Base-by-base conservation (phyloP, 2,888 invertebrate species). In the Cyaniris semiargus region DNA sequence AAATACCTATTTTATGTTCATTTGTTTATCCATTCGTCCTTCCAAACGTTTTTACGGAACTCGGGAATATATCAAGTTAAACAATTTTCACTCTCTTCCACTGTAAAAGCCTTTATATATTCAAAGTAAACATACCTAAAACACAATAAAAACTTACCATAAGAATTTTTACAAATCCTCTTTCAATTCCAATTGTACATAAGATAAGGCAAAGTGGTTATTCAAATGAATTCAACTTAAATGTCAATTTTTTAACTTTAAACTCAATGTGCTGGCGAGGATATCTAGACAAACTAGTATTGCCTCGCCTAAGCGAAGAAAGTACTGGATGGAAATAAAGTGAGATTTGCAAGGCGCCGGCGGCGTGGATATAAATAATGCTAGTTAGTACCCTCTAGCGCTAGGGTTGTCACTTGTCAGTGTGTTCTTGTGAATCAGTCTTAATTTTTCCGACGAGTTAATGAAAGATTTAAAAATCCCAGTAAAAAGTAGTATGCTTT, bases 271-370 rank as follows among this genome's bases (percentile, higher is more conserved):
- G 4, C 13, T 27, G 23, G 10, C 60, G 60, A 13, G 27, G 60
- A 66, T 66, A 66, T 34, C 71, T 38, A 71, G 71, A 71, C 34
- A 71, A 71, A 71, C 71, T 10, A 38, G 71, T 66, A 27, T 38
- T 38, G 71, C 70, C 70, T 70, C 7, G 34, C 34, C 71, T 21
- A n/a, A 38, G 38, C 38, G 71, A 71, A 71, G 71, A 71, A 71
- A 71, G 71, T 71, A 38, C 71, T 71, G 38, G 71, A 34, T 71
- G 38, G n/a, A 38, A 38, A 71, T 71, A 71, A 38, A 70, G 34
- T 34, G 27, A 71, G 34, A 71, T 71, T 71, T 71, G 34, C n/a
- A 7, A 34, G 13, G 71, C 71, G 71, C 71, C 71, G 21, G 38
- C 71, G 21, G 38, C 71, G 27, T 31, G 31, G 66, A 66, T 66